Base-by-base conservation (phyloP, 2,888 invertebrate genomes). In the Ryuthela nishihirai region DNA sequence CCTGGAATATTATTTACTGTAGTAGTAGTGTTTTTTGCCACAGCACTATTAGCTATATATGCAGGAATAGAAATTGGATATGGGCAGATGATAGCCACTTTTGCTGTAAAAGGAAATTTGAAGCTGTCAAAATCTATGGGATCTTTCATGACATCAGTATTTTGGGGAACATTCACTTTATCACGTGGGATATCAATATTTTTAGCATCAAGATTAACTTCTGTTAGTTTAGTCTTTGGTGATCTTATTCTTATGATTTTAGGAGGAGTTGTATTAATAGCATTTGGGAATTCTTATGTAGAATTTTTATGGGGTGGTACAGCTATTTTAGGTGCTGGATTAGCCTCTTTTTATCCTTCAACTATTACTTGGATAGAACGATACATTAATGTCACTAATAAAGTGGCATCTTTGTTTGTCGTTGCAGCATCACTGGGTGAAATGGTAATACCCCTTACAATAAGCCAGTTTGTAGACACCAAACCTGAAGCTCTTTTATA, bases 31-130 rank as follows among this genome's bases (percentile, higher is more conserved):
- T 26, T 26, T 18, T 47, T 58, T 32, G 17, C 54, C 23, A 20
- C 18, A 9, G 7, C 53, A n/a, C 54, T 62, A 23, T 7, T 62
- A 5, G 26, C 34, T 46, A 61, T 73, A 15, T 76, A 76, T 56
- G 70, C 73, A 32, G 76, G 77, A 3, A 70, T 74, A 64, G 76
- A 77, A 65, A 74, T 76, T 5, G 72, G 75, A 6, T 76, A 70
- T 67, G 76, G 76, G 2, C 75, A 74, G n/a, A 68, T 76, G n/a
- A 66, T 76, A 5, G 69, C 74, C 46, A 71, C 72, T 7, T 76
- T 73, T 66, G 68, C 73, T 25, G 70, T 74, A 4, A 68, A 71
- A 39, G 61, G 70, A 25, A 66, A 69, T 46, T 67, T 72, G 21
- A 58, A 65, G 21, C 52, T 65, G 17, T 46, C 62, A 18, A 52